These are phyloP conservation scores for Diaperis boleti DNA, from an alignment of 2,888 invertebrate species.

Conservation along the genomic window DNA sequence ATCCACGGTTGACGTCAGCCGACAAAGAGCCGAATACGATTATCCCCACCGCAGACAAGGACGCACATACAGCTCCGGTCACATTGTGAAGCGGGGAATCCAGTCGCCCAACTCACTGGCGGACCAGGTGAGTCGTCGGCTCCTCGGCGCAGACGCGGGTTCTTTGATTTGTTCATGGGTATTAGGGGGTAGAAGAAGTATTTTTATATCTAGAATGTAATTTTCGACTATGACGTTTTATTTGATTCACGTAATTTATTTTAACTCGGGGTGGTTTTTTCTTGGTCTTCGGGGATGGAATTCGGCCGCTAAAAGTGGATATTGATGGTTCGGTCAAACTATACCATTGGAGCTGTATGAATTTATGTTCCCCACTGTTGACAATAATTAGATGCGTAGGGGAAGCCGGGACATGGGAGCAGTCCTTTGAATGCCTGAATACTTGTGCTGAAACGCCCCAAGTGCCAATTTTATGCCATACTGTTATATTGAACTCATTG, in stretches of 20 bases:
- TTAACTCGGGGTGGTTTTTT: slow-evolving; percentile 37
- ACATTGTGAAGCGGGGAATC: slow-evolving; percentile 58
- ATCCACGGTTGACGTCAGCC: slow-evolving; percentile 61
- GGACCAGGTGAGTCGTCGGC: slow-evolving; percentile 48
- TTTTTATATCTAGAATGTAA: slow-evolving; percentile 45
- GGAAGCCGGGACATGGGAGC: too few species aligned
- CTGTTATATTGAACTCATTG: too few species aligned
- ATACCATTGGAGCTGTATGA: too few species aligned
- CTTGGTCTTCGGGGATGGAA: slow-evolving; percentile 25
- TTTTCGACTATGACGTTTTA: slow-evolving; percentile 50
- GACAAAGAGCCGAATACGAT: slow-evolving; percentile 51
- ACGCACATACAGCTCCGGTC: slow-evolving; percentile 55
- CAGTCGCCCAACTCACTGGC: slow-evolving; percentile 52
- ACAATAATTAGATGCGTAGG: too few species aligned
- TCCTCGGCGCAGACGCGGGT: slow-evolving; percentile 56
- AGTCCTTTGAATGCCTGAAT: too few species aligned
- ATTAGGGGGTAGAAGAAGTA: slow-evolving; percentile 40
- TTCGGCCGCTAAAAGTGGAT: too few species aligned
- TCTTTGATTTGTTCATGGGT: slow-evolving; percentile 59
- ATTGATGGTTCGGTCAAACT: too few species aligned
- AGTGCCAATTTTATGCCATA: too few species aligned
- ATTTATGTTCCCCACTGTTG: too few species aligned
- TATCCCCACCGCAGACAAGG: slow-evolving; percentile 48
- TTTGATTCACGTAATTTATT: slow-evolving; percentile 50
- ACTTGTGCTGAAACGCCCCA: too few species aligned